These are phyloP conservation scores for Theristicus caerulescens DNA, from an alignment of 2,113 vertebrate genomes.

Conservation along the genomic window DNA sequence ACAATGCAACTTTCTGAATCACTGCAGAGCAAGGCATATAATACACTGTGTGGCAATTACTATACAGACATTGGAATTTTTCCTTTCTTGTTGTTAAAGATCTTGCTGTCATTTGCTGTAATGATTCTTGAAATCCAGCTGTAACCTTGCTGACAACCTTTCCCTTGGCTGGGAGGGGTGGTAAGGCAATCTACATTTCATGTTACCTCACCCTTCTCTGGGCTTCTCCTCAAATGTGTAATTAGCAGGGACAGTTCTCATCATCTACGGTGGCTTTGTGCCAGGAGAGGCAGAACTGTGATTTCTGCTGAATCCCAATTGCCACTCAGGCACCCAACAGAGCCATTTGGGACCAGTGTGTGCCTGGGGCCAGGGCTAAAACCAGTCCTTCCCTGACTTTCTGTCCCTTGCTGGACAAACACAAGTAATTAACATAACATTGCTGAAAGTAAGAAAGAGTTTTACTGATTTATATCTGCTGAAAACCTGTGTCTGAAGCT, in stretches of 20 bases:
- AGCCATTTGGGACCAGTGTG: background rate
- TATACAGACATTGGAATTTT: background rate
- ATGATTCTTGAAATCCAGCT: background rate
- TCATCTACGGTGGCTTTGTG: background rate
- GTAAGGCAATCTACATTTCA: constrained; percentile 3
- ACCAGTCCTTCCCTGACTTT: background rate
- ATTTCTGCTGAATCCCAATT: background rate
- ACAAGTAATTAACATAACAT: background rate
- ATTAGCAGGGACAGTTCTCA: background rate
- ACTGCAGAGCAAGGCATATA: background rate
- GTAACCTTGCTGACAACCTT: constrained; percentile 32
- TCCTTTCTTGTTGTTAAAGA: constrained; percentile 25
- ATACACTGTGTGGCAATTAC: background rate
- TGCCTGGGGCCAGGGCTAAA: background rate
- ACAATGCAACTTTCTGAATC: background rate
- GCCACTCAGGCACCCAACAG: background rate
- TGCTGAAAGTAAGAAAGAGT: background rate
- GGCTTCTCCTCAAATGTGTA: background rate
- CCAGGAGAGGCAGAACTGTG: background rate
- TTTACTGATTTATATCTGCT: background rate
- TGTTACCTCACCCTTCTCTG: background rate
- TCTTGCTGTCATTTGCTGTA: constrained; percentile 30
- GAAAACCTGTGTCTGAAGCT: background rate
- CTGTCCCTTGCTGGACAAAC: background rate
- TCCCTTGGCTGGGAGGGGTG: background rate